Evolutionary conservation across 2,888 invertebrate genomes (phyloP).

Genomic region (Anthrax anthrax): DNA sequence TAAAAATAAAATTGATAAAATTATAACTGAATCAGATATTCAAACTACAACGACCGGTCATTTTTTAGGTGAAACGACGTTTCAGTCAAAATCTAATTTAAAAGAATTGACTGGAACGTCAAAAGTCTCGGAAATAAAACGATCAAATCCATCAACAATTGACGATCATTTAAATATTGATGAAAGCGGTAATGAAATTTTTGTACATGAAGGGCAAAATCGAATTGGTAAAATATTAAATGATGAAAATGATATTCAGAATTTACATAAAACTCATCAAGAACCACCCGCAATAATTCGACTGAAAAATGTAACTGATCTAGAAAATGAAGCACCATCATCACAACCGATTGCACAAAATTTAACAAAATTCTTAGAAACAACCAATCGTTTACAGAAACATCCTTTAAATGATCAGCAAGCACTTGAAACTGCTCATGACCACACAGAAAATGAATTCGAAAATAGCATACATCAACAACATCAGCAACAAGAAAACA

Average conservation of each 20-base stretch:
- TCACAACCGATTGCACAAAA: too few relatives aligned
- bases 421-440: background rate
- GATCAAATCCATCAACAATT: background rate
- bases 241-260: background rate
- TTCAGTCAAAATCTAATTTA: slow-evolving; percentile 12
- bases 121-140: slow-evolving; percentile 9
- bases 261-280: too few relatives aligned
- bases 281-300: too few relatives aligned
- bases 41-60: slow-evolving; percentile 11
- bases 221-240: background rate
- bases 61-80: slow-evolving; percentile 17
- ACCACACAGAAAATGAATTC: too few relatives aligned
- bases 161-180: slow-evolving; percentile 2
- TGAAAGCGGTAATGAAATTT: background rate
- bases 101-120: slow-evolving; percentile 14
- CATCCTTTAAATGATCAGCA: background rate
- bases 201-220: slow-evolving; percentile 1
- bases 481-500: background rate
- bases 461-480: background rate
- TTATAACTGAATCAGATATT: background rate
- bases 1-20: background rate
- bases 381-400: background rate
- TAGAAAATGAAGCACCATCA: too few relatives aligned
- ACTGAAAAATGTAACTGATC: too few relatives aligned
- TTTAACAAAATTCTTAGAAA: too few relatives aligned